A percentile compares a stretch with the other conserved stretches of the same genome.
Conservation (phyloP, 23 tunicate genomes). For the Phallusia fumigata region DNA sequence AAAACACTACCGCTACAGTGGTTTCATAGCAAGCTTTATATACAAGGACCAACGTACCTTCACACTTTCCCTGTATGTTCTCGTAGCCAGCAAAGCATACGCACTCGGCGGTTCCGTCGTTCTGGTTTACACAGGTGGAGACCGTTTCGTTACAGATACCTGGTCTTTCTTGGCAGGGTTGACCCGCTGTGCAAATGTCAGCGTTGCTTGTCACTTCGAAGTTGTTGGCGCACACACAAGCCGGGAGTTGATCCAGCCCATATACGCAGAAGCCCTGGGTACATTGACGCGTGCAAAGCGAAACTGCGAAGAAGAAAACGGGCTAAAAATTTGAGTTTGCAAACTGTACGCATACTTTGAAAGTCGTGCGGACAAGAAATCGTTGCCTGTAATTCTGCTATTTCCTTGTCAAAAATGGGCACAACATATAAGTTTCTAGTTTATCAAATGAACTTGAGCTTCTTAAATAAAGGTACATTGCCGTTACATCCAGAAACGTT, state of each 20-base stretch:
- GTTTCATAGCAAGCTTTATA: too few species aligned
- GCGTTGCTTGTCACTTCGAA: background rate
- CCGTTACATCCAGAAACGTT: too few species aligned
- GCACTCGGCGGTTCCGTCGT: background rate
- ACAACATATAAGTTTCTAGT: too few species aligned
- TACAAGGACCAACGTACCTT: background rate
- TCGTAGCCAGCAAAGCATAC: background rate
- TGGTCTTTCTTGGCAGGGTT: background rate
- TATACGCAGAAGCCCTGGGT: conserved; percentile 13
- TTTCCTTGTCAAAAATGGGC: too few species aligned
- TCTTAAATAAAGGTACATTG: too few species aligned
- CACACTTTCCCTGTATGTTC: background rate
- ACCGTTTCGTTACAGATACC: background rate
- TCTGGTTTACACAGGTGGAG: background rate
- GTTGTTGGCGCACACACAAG: background rate
- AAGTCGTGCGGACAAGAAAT: too few species aligned
- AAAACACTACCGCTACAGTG: too few species aligned
- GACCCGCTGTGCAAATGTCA: background rate
- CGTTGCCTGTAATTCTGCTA: too few species aligned
- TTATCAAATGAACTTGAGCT: too few species aligned
- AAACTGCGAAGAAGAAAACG: background rate
- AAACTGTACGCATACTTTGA: background rate
- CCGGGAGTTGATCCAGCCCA: background rate
- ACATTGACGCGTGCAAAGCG: conserved; percentile 17
- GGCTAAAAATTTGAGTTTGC: background rate